Percentiles rank a stretch among this genome's conserved stretches.
Evolutionary conservation across 2,797 vertebrate genomes (phyloP).

Genomic region (Anisognathus igniventris): DNA sequence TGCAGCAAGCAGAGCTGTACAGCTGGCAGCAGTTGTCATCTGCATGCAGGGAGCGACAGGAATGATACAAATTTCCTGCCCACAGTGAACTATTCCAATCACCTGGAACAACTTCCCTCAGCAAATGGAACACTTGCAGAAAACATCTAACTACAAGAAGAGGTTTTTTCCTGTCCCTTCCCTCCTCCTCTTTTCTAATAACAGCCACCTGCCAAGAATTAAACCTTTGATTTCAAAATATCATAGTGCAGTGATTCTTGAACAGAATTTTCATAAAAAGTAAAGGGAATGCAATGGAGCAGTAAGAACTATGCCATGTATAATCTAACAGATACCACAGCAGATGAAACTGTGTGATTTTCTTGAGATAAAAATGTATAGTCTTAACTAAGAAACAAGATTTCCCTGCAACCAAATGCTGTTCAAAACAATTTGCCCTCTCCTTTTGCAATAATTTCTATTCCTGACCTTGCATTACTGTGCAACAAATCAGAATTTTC

Average conservation of each 20-base stretch:
- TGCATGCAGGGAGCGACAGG: conserved; percentile 26
- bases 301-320: background rate
- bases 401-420: background rate
- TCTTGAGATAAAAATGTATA: background rate
- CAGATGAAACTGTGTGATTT: background rate
- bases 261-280: conserved; percentile 35
- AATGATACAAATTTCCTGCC: conserved; percentile 33
- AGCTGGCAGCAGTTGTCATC: conserved; percentile 59
- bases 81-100: conserved; percentile 56
- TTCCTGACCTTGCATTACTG: conserved; percentile 2
- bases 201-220: conserved; percentile 50
- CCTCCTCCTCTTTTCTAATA: conserved; percentile 13
- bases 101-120: conserved; percentile 51
- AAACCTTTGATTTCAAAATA: conserved; percentile 56
- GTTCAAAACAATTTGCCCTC: background rate
- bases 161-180: background rate
- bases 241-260: conserved; percentile 17
- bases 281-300: background rate
- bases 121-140: conserved; percentile 53
- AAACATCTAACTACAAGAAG: background rate
- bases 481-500: background rate
- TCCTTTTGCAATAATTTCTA: background rate
- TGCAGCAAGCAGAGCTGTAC: conserved; percentile 32
- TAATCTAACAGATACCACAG: background rate
- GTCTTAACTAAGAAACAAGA: conserved; percentile 42